Conservation (phyloP, 2,888 invertebrate species). For the Callinectes sapidus region DNA sequence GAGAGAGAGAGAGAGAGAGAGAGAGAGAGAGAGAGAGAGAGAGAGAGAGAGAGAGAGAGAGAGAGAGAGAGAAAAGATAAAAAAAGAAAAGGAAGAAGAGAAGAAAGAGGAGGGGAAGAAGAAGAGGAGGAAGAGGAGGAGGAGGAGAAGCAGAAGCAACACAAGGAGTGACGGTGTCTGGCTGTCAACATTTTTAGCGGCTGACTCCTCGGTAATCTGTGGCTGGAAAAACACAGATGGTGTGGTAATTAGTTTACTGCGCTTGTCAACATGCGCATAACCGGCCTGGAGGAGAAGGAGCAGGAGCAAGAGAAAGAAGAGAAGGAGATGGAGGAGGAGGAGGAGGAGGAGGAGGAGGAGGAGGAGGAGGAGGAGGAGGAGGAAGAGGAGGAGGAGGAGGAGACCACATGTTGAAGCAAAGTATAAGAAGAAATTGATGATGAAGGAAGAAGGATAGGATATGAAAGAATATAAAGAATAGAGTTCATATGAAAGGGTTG, state of each 20-base stretch:
- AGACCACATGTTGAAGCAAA: background rate
- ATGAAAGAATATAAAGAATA: background rate
- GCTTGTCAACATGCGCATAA: constrained; percentile 37
- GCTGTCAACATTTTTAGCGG: constrained; percentile 34
- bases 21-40: background rate
- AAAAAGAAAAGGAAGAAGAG: background rate
- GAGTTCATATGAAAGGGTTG: background rate
- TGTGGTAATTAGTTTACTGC: constrained; percentile 51
- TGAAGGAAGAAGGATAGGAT: background rate
- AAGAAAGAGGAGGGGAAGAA: background rate
- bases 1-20: constrained; percentile 9
- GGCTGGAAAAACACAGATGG: constrained; percentile 45
- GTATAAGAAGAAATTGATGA: background rate
- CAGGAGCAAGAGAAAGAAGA: background rate
- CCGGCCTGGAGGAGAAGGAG: constrained; percentile 28
- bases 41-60: background rate
- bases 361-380: background rate
- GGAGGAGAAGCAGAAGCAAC: background rate
- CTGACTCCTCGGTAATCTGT: constrained; percentile 42
- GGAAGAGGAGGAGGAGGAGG: background rate
- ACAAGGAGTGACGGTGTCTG: background rate
- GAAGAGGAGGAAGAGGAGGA: background rate
- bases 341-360: background rate
- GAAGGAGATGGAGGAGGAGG: background rate
- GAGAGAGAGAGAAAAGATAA: too few relatives aligned